Conservation (phyloP, 2,797 vertebrate genomes). For the Chrysocyon brachyurus region DNA sequence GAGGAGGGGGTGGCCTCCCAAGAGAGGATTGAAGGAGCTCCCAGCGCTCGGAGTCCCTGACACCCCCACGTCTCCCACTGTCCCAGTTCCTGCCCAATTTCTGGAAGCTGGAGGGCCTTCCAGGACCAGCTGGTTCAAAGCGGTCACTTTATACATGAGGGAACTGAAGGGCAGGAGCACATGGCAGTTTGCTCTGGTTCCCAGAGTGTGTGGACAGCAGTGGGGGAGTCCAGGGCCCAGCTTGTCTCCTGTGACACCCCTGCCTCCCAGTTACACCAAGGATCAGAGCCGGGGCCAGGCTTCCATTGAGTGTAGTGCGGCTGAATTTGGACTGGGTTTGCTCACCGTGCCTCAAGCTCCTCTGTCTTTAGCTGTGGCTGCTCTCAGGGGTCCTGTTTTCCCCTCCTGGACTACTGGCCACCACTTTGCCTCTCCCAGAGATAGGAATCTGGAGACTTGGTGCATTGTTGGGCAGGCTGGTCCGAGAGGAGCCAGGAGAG, state of each 20-base stretch:
- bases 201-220: background rate
- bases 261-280: no score
- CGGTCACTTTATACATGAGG: background rate
- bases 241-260: background rate
- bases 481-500: background rate
- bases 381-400: background rate
- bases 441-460: background rate
- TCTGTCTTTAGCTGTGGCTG: background rate
- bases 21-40: background rate
- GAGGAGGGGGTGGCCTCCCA: background rate
- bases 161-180: background rate
- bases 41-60: background rate
- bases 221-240: background rate
- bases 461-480: background rate
- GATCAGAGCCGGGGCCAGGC: background rate
- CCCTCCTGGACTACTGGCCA: background rate
- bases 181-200: background rate
- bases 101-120: background rate
- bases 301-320: fast-evolving
- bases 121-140: background rate
- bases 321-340: background rate
- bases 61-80: background rate
- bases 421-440: background rate
- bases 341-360: background rate
- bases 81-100: background rate